A percentile compares a stretch with the other conserved stretches of the same genome.
These are phyloP conservation scores for Gonioctena quinquepunctata DNA, from an alignment of 1,140 invertebrate genomes.

Conservation along the genomic window DNA sequence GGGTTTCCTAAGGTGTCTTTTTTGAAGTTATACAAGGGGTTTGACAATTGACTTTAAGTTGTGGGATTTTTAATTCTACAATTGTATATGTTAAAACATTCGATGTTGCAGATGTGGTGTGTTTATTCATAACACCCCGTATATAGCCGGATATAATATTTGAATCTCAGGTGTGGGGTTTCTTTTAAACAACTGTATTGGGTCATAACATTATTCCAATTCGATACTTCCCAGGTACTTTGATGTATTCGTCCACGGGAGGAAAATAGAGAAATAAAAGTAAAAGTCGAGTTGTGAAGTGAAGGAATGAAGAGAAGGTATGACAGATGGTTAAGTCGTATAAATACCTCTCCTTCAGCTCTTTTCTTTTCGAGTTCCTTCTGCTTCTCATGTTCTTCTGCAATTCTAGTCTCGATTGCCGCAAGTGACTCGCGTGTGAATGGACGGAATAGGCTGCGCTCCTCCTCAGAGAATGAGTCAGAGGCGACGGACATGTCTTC, in stretches of 20 bases:
- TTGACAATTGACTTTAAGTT: no score
- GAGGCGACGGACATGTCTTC: constrained; percentile 82
- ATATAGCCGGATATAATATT: no score
- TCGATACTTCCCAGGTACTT: no score
- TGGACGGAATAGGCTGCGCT: constrained; percentile 93
- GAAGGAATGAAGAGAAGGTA: constrained; percentile 10
- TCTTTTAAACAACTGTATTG: no score
- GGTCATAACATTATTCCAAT: no score
- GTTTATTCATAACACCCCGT: no score
- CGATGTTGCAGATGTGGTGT: no score
- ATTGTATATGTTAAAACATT: no score
- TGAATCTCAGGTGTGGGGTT: no score
- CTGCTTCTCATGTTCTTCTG: constrained; percentile 92
- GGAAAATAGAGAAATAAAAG: neutral
- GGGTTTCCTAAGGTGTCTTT: no score
- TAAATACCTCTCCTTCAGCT: constrained; percentile 86
- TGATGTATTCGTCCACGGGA: neutral
- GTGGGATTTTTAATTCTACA: no score
- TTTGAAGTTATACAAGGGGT: no score
- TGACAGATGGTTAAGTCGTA: neutral
- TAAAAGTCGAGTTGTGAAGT: constrained; percentile 5
- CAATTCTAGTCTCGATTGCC: constrained; percentile 90
- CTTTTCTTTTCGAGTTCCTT: constrained; percentile 94
- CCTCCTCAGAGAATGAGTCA: constrained; percentile 89
- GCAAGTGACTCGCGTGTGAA: constrained; percentile 96